Conservation (phyloP, 2,888 invertebrate species). For the Chaetoderma sp. region DNA sequence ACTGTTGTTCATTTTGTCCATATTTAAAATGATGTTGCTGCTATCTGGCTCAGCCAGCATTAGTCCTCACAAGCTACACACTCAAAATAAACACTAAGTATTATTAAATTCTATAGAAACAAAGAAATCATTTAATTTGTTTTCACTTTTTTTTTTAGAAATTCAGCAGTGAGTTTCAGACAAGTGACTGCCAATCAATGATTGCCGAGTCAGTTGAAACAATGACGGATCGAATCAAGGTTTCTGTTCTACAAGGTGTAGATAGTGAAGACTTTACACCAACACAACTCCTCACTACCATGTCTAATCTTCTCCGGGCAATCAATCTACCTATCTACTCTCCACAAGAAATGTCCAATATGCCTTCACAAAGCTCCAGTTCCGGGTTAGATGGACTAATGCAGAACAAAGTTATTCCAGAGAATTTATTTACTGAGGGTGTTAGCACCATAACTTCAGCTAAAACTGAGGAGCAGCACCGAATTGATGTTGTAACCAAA, state of each 20-base stretch:
- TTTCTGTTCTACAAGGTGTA: conserved; percentile 35
- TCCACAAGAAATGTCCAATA: neutral
- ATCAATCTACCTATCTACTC: conserved; percentile 36
- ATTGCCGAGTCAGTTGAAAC: conserved; percentile 36
- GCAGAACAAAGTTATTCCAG: too few relatives aligned
- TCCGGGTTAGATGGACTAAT: too few relatives aligned
- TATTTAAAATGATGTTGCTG: too few relatives aligned
- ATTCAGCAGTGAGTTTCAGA: conserved; percentile 43
- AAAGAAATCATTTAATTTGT: too few relatives aligned
- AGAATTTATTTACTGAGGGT: too few relatives aligned
- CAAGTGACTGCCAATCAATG: conserved; percentile 32
- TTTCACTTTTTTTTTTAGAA: conserved; percentile 39
- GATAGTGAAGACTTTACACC: conserved; percentile 39
- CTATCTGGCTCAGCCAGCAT: too few relatives aligned
- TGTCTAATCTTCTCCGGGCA: conserved; percentile 40
- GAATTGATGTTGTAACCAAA: conserved; percentile 32
- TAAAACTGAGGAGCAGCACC: conserved; percentile 36
- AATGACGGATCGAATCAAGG: conserved; percentile 33
- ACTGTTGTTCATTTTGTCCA: too few relatives aligned
- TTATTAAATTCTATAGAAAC: too few relatives aligned
- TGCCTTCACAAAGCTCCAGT: conserved; percentile 27
- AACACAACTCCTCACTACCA: conserved; percentile 34
- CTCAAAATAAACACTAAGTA: too few relatives aligned
- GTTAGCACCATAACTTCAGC: neutral
- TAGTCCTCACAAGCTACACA: too few relatives aligned